A percentile compares a stretch with the other conserved stretches of the same genome.
These are phyloP conservation scores for Hyppa rectilinea DNA, from an alignment of 2,888 invertebrate genomes.

Conservation along the genomic window DNA sequence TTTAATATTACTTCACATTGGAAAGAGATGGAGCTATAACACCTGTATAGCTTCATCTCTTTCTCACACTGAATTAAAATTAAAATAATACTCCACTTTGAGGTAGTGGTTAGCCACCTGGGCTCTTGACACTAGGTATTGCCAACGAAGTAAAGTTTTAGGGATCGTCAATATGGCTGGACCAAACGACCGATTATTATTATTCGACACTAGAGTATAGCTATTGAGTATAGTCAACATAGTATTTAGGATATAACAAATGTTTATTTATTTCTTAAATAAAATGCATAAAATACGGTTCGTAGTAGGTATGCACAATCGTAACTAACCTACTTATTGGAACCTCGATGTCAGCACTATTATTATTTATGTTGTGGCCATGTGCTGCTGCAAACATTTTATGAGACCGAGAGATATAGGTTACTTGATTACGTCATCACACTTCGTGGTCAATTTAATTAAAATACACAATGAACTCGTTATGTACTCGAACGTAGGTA, in stretches of 20 bases:
- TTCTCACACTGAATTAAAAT: no score
- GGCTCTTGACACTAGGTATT: no score
- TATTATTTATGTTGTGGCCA: slow-evolving; percentile 24
- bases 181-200: neutral
- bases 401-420: slow-evolving; percentile 22
- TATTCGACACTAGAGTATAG: neutral
- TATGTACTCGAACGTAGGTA: neutral
- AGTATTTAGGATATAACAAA: slow-evolving; percentile 6
- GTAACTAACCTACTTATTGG: slow-evolving; percentile 36
- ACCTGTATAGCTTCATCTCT: no score
- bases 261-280: neutral
- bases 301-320: slow-evolving; percentile 2
- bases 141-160: neutral
- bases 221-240: neutral
- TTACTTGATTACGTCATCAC: slow-evolving; percentile 38
- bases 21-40: no score
- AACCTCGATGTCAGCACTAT: slow-evolving; percentile 15
- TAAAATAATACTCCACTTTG: no score
- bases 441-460: slow-evolving; percentile 15
- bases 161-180: neutral
- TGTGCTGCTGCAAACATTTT: slow-evolving; percentile 29
- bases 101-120: no score
- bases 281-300: neutral
- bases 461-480: slow-evolving; percentile 14
- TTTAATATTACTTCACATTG: no score